Conservation (phyloP, 35 echinoderm and acorn worm genomes). For the Diadema setosum region DNA sequence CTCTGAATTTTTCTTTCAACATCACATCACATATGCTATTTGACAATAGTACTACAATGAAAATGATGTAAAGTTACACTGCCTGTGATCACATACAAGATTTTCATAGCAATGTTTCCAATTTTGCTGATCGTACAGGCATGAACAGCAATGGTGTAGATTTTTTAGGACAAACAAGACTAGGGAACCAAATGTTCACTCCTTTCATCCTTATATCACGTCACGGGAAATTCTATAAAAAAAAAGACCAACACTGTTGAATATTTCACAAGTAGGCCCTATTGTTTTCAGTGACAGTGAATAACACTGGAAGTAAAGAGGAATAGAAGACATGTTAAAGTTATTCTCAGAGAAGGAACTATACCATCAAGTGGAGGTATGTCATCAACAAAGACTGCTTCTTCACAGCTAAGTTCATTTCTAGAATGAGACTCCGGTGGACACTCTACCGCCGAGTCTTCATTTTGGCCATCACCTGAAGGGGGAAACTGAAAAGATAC, state of each 20-base stretch:
- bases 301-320: background rate
- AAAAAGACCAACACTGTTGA: background rate
- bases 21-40: no score
- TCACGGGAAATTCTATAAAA: background rate
- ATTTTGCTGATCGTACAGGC: no score
- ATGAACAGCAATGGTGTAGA: no score
- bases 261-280: background rate
- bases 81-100: no score
- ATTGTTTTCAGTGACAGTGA: background rate
- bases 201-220: background rate
- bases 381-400: constrained; percentile 81
- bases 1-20: no score
- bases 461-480: background rate
- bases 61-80: no score
- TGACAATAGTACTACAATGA: no score
- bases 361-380: constrained; percentile 51
- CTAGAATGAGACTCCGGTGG: background rate
- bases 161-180: no score
- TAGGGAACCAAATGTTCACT: background rate
- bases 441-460: background rate
- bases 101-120: no score
- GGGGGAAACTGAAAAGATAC: no score
- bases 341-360: no score
- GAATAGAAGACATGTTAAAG: no score
- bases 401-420: constrained; percentile 23